Percentiles rank a stretch among this genome's conserved stretches.
Conservation (phyloP, 2,797 vertebrate genomes). For the Trachurus trachurus region DNA sequence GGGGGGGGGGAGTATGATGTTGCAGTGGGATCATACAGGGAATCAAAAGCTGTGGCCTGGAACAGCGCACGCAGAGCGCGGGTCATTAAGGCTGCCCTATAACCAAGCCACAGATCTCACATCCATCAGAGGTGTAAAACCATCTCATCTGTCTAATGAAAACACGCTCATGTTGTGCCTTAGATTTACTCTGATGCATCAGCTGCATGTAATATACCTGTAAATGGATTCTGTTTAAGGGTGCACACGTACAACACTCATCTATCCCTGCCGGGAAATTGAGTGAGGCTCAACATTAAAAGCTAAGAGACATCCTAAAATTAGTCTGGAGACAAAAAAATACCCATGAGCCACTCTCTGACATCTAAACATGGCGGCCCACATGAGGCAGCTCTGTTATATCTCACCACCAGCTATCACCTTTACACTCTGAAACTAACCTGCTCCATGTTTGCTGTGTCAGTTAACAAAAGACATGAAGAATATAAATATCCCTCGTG, state of each 20-base stretch:
- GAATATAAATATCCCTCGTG: background rate
- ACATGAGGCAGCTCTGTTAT: background rate
- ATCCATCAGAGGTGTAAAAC: constrained; percentile 59
- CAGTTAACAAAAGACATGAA: background rate
- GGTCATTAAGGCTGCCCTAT: constrained; percentile 54
- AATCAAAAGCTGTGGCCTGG: constrained; percentile 64
- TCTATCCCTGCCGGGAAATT: constrained; percentile 7
- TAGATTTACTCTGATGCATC: constrained; percentile 32
- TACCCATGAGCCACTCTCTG: background rate
- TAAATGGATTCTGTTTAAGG: constrained; percentile 44
- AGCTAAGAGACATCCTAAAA: background rate
- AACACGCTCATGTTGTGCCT: constrained; percentile 40
- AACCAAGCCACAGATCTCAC: constrained; percentile 49
- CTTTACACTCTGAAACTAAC: background rate
- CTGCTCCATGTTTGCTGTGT: background rate
- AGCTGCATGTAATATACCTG: constrained; percentile 31
- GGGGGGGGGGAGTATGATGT: constrained; percentile 23
- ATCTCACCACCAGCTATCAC: background rate
- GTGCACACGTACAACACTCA: background rate
- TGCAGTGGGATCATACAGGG: constrained; percentile 35
- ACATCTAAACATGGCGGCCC: background rate
- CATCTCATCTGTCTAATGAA: constrained; percentile 47
- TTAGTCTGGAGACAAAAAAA: background rate
- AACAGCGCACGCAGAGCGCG: constrained; percentile 51
- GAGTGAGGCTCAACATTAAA: background rate